These are phyloP conservation scores for Colistium nudipinnis DNA, from an alignment of 2,113 vertebrate species.

Conservation along the genomic window DNA sequence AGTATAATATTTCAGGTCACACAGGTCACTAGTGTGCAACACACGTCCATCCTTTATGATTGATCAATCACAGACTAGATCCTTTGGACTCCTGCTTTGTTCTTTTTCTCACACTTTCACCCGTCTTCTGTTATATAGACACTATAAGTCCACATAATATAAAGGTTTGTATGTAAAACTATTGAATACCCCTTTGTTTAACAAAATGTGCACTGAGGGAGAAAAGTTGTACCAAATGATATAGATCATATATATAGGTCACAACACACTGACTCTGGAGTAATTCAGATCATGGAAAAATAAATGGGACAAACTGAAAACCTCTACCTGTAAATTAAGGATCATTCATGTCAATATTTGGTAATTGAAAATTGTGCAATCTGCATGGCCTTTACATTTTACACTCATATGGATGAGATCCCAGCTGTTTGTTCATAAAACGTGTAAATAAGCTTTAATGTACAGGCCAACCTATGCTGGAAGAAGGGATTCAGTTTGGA, in stretches of 20 bases:
- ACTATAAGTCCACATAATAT: slow-evolving; percentile 1
- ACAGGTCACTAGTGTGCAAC: slow-evolving; percentile 45
- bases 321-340: no score
- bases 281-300: no score
- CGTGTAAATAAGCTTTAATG: slow-evolving; percentile 30
- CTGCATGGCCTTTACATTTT: slow-evolving; percentile 7
- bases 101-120: slow-evolving; percentile 20
- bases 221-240: background rate
- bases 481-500: slow-evolving; percentile 13
- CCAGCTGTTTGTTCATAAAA: slow-evolving; percentile 8
- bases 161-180: slow-evolving; percentile 40
- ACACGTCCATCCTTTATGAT: slow-evolving; percentile 21
- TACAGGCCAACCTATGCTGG: slow-evolving; percentile 31
- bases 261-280: no score
- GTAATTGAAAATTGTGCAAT: background rate
- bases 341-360: no score
- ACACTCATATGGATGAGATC: background rate
- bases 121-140: slow-evolving; percentile 20
- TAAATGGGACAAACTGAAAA: no score
- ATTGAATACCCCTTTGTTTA: background rate
- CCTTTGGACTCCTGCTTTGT: slow-evolving; percentile 4
- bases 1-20: slow-evolving; percentile 30
- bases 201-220: background rate
- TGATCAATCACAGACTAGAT: slow-evolving; percentile 24
- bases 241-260: no score